These are phyloP conservation scores for Malurus melanocephalus DNA, from an alignment of 2,113 vertebrate genomes.

Conservation along the genomic window DNA sequence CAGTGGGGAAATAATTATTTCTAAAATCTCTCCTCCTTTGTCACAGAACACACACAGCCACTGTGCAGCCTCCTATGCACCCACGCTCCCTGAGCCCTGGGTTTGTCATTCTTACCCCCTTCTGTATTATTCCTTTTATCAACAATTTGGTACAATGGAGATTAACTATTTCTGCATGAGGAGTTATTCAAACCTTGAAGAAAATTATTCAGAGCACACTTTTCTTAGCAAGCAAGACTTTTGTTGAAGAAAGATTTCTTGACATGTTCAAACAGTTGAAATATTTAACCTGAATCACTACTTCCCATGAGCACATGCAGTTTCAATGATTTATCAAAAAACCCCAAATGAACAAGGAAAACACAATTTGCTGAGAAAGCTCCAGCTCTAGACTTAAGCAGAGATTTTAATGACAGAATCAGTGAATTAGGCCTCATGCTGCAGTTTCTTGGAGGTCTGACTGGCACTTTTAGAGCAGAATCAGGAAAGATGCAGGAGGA, in stretches of 20 bases:
- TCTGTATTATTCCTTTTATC: background rate
- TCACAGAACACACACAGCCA: accelerated
- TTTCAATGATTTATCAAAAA: background rate
- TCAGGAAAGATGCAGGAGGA: background rate
- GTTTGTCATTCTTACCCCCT: background rate
- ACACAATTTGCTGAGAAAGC: background rate
- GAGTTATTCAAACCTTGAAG: background rate
- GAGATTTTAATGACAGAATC: background rate
- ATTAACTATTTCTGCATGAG: background rate
- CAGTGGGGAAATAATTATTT: background rate
- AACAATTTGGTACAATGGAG: background rate
- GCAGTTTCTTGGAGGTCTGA: background rate
- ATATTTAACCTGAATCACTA: background rate
- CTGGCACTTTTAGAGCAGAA: background rate
- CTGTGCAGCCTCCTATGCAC: background rate
- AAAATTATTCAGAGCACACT: background rate
- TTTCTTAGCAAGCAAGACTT: background rate
- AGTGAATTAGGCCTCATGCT: background rate
- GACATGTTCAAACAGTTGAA: background rate
- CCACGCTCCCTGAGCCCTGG: no score
- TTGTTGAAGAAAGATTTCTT: background rate
- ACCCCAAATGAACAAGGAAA: background rate
- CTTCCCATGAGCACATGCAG: background rate
- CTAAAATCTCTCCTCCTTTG: background rate
- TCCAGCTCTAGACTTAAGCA: background rate